Evolutionary conservation across 2,797 vertebrate genomes (phyloP).

Genomic region (Chaetophractus vellerosus): DNA sequence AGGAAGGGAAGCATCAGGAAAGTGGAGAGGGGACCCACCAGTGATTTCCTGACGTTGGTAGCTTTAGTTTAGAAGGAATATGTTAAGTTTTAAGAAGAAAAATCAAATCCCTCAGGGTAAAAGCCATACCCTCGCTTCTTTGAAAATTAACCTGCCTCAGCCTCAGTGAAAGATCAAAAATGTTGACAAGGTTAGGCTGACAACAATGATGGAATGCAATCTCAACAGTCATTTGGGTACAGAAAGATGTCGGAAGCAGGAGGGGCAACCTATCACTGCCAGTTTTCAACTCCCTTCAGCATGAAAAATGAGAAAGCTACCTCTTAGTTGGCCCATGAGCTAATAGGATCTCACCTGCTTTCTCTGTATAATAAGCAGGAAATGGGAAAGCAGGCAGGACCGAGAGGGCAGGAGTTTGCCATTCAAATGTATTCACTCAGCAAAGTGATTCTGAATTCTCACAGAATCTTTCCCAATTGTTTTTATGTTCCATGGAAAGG

Average conservation of each 20-base stretch:
- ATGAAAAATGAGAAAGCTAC: neutral
- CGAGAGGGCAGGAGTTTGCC: neutral
- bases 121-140: neutral
- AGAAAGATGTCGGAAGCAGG: neutral
- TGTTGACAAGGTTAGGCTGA: neutral
- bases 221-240: neutral
- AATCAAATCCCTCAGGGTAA: neutral
- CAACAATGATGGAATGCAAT: neutral
- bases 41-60: neutral
- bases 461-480: conserved; percentile 52
- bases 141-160: neutral
- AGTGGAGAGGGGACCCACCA: neutral
- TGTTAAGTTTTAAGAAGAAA: neutral
- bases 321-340: neutral
- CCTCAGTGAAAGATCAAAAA: neutral
- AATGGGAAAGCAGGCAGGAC: conserved; percentile 32
- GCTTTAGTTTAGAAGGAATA: neutral
- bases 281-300: neutral
- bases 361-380: neutral
- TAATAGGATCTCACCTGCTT: neutral
- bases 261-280: neutral
- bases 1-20: neutral
- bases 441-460: conserved; percentile 40
- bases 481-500: conserved; percentile 21
- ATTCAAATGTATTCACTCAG: neutral